phyloP scores from a whole-genome alignment of 1,140 invertebrate species.

The Brachionus koreanus region DNA sequence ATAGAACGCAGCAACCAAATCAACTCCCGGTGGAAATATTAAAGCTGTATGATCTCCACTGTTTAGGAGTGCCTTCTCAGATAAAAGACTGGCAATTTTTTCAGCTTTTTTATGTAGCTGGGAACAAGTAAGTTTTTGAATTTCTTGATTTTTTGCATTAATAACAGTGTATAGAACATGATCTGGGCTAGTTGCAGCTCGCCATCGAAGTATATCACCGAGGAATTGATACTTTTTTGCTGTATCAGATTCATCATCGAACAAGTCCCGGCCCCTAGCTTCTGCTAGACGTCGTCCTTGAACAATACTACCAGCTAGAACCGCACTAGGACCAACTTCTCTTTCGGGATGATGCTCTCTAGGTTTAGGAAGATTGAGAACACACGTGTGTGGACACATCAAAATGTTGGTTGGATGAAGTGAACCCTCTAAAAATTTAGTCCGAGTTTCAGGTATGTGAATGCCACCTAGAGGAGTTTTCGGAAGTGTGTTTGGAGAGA shows the following conservation, averaged over 20 bases:
- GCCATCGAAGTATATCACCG: conserved; percentile 90
- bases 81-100: conserved; percentile 83
- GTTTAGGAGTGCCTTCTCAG: conserved; percentile 86
- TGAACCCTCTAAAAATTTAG: conserved; percentile 88
- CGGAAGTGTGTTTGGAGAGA: conserved; percentile 94
- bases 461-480: conserved; percentile 97
- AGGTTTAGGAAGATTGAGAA: conserved; percentile 98
- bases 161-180: conserved; percentile 94
- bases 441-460: conserved; percentile 90
- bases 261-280: conserved; percentile 85
- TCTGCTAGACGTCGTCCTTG: conserved; percentile 85
- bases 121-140: conserved; percentile 80
- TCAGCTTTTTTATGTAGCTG: conserved; percentile 94
- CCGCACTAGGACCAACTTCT: conserved; percentile 96
- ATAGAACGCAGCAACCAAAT: conserved; percentile 96
- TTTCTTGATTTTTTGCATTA: conserved; percentile 84
- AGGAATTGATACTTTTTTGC: conserved; percentile 79
- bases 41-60: conserved; percentile 98
- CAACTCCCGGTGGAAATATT: conserved; percentile 81
- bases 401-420: conserved; percentile 97
- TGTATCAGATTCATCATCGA: conserved; percentile 55
- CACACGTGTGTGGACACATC: conserved; percentile 99
- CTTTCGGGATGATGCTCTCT: conserved; percentile 90
- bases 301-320: conserved; percentile 98
- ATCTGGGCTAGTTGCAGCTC: conserved; percentile 86